phyloP scores from a whole-genome alignment of 2,113 vertebrate species.

The Corynorhinus townsendii region DNA sequence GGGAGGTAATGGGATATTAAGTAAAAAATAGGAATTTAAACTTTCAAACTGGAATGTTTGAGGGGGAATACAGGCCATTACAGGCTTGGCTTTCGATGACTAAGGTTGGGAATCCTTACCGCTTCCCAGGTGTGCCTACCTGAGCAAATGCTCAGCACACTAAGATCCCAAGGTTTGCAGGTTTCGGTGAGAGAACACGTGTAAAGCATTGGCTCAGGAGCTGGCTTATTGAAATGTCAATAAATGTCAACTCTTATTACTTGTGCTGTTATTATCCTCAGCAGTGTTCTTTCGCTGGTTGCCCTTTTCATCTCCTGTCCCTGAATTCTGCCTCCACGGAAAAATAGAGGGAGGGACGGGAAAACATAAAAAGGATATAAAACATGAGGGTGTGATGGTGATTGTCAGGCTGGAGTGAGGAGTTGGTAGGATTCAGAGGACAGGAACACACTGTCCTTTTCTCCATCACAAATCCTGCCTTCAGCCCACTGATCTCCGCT shows the following conservation, averaged over 20 bases:
- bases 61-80: neutral
- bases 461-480: neutral
- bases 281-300: neutral
- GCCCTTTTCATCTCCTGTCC: neutral
- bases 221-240: conserved; percentile 6
- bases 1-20: neutral
- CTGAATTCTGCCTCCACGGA: neutral
- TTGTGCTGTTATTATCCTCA: neutral
- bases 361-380: neutral
- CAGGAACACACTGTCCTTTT: neutral
- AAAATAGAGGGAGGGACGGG: neutral
- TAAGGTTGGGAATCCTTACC: neutral
- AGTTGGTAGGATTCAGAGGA: neutral
- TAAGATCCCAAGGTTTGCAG: neutral
- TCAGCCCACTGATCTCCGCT: neutral
- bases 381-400: neutral
- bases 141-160: neutral
- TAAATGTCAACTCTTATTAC: neutral
- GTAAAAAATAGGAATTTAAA: conserved; percentile 1
- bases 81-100: neutral
- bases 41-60: neutral
- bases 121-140: neutral
- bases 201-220: neutral
- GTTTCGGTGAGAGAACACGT: neutral
- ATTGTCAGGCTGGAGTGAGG: neutral